A percentile compares a stretch with the other conserved stretches of the same genome.
Conservation (phyloP, 2,888 invertebrate genomes). For the Tethea ocularis region DNA sequence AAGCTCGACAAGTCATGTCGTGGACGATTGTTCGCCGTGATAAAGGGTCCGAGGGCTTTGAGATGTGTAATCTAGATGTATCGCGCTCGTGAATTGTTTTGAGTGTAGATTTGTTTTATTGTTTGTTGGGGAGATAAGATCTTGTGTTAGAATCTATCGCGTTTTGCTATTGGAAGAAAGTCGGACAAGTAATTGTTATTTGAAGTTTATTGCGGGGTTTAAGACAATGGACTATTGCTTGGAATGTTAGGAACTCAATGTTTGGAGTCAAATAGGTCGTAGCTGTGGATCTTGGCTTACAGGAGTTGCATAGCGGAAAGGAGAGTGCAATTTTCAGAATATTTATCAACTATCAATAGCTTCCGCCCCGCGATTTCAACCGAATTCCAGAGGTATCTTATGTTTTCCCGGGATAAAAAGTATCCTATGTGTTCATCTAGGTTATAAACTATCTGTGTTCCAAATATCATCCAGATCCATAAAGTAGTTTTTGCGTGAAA, state of each 20-base stretch:
- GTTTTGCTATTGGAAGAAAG: not conserved
- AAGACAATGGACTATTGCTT: not conserved
- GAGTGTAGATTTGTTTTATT: constrained; percentile 13
- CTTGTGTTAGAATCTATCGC: constrained; percentile 1
- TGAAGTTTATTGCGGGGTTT: not conserved
- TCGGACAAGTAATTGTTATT: not conserved
- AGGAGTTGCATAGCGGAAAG: not conserved
- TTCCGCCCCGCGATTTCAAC: too few species aligned
- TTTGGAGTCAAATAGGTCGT: not conserved
- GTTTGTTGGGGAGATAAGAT: not conserved
- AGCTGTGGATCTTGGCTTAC: not conserved
- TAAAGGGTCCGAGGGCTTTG: constrained; percentile 6
- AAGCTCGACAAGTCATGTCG: constrained; percentile 13
- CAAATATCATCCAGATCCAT: too few species aligned
- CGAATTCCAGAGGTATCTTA: too few species aligned
- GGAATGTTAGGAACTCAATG: not conserved
- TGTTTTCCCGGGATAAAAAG: too few species aligned
- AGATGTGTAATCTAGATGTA: constrained; percentile 9
- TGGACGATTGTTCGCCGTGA: not conserved
- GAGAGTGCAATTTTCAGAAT: not conserved
- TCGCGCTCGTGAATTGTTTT: constrained; percentile 8
- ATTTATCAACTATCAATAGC: too few species aligned
- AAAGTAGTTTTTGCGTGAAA: too few species aligned
- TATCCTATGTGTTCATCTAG: too few species aligned
- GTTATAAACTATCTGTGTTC: too few species aligned